Evolutionary conservation across 2,797 vertebrate genomes (phyloP), one percentile per base, ranked within the genome.

Genomic region (Fratercula arctica): DNA sequence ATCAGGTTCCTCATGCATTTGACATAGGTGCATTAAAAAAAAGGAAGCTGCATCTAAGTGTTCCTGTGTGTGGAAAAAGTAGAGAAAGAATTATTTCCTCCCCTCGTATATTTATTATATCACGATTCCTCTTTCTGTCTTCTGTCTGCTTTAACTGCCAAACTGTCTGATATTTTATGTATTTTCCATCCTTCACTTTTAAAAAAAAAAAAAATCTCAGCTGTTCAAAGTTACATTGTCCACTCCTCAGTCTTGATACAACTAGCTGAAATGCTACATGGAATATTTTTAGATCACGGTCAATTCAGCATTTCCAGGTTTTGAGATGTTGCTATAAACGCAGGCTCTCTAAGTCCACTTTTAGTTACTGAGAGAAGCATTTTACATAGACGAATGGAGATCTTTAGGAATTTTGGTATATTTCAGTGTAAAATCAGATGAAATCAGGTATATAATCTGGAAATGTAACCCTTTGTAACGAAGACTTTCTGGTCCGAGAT

Each of bases 121-220:
- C 76, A 82, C 0, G 0, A 85, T 93, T 61, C 48, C 25, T 88
- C 82, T 93, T 95, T 85, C 92, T 94, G 87, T 94, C 81, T 95
- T 88, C 81, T 88, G 78, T 93, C 92, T 95, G 66, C 93, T 97
- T 96, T 94, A 92, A 89, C 78, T 92, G 94, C 95, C 93, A 97
- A 96, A 89, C 33, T 88, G 88, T 95, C 94, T 91, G 92, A 94
- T 95, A 95, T 77, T 90, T 89, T 76, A 92, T 75, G 60, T 33
- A 86, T 91, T 97, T 97, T 97, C 94, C 93, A 83, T 92, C 91
- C 81, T 72, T 86, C 28, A 35, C 11, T n/a, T 74, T 11, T 33
- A 13, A 20, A 6, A 25, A 21, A 6, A 25, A 21, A 79, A 59
- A 64, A 63, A 1, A 17, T 33, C 59, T 85, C n/a, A 88, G 76